Evolutionary conservation across 2,888 invertebrate species (phyloP).

Genomic region (Teleiodes luculella): DNA sequence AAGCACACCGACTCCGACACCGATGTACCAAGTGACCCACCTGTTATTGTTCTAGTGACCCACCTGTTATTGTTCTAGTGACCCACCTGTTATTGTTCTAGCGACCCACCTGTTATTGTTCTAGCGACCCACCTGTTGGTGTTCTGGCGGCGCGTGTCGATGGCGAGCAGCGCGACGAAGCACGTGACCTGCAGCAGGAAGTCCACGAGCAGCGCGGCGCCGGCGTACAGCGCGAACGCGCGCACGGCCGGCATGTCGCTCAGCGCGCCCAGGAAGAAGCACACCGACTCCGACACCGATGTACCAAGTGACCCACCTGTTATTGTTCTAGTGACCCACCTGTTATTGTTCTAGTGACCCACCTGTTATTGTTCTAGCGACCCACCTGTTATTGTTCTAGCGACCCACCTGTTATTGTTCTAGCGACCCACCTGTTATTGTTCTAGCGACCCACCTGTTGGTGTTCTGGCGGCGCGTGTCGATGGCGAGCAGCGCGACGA

Average conservation of each 20-base stretch:
- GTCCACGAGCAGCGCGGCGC: constrained; percentile 96
- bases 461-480: constrained; percentile 88
- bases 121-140: too few relatives aligned
- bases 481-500: constrained; percentile 91
- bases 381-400: too few relatives aligned
- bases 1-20: constrained; percentile 92
- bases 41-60: too few relatives aligned
- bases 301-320: constrained; percentile 99
- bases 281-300: constrained; percentile 94
- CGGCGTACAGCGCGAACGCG: constrained; percentile 98
- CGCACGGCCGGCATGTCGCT: constrained; percentile 99
- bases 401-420: too few relatives aligned
- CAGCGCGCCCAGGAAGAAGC: constrained; percentile 96
- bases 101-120: too few relatives aligned
- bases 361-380: too few relatives aligned
- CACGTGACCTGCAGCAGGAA: constrained; percentile 97
- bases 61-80: too few relatives aligned
- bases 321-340: too few relatives aligned
- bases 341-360: too few relatives aligned
- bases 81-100: too few relatives aligned
- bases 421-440: too few relatives aligned
- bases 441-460: constrained; percentile 61
- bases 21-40: too few relatives aligned
- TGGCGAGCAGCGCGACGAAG: constrained; percentile 92
- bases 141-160: constrained; percentile 88